These are phyloP conservation scores for Athalia cordata DNA, from an alignment of 2,888 invertebrate genomes.

Conservation along the genomic window DNA sequence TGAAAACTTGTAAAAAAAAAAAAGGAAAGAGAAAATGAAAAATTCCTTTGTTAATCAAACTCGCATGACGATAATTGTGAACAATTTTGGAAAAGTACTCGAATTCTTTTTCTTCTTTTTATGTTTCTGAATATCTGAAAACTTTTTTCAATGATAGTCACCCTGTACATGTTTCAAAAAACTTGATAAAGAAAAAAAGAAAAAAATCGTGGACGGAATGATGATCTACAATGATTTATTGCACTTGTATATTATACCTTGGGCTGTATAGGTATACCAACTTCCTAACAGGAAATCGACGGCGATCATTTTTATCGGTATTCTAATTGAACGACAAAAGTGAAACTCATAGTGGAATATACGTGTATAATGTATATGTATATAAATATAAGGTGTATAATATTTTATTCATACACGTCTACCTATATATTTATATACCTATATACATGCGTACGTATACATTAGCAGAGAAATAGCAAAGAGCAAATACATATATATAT, in stretches of 20 bases:
- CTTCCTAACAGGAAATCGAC: too few species aligned
- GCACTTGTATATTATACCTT: background rate
- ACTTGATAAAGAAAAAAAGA: background rate
- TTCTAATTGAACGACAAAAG: too few species aligned
- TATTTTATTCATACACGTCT: background rate
- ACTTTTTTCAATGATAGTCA: too few species aligned
- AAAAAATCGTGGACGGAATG: background rate
- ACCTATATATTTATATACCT: too few species aligned
- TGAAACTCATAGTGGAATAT: background rate
- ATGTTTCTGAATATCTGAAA: too few species aligned
- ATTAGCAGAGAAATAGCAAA: background rate
- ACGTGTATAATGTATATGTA: background rate
- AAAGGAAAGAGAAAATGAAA: too few species aligned
- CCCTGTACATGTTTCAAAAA: background rate
- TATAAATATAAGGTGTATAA: background rate
- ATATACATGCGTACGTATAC: background rate
- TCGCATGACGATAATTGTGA: too few species aligned
- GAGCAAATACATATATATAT: too few species aligned
- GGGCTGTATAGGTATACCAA: too few species aligned
- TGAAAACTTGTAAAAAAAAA: too few species aligned
- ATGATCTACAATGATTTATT: background rate
- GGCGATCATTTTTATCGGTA: too few species aligned
- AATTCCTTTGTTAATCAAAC: too few species aligned
- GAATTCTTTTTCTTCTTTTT: background rate
- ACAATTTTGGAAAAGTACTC: background rate